Evolutionary conservation across 2,888 invertebrate species (phyloP).

Genomic region (Isoperla grammatica): DNA sequence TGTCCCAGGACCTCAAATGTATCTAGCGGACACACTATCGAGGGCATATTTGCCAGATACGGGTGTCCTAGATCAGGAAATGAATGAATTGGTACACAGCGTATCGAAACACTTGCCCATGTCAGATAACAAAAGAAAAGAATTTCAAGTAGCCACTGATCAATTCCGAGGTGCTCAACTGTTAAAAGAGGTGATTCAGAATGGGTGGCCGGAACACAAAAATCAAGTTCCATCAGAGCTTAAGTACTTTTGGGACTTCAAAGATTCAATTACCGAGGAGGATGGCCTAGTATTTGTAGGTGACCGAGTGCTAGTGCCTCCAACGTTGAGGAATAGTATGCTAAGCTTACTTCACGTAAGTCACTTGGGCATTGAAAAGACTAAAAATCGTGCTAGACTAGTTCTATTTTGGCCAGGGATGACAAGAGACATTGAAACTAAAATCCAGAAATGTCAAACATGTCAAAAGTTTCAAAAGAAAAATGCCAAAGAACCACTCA

Average conservation of each 20-base stretch:
- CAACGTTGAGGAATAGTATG: conserved; percentile 2
- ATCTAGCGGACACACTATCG: conserved; percentile 6
- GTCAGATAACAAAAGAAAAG: not conserved
- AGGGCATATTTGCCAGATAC: not conserved
- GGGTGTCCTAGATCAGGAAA: not conserved
- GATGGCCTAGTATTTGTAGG: conserved; percentile 13
- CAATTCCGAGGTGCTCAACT: not conserved
- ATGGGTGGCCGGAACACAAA: conserved; percentile 2
- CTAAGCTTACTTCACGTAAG: conserved; percentile 8
- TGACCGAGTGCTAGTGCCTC: conserved; percentile 11
- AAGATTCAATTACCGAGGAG: conserved; percentile 6
- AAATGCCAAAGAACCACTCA: conserved; percentile 7
- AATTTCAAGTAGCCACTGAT: not conserved
- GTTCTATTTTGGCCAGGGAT: conserved; percentile 15
- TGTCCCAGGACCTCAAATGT: not conserved
- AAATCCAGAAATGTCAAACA: not conserved
- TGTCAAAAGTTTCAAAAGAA: not conserved
- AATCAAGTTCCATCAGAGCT: not conserved
- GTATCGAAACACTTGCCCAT: not conserved
- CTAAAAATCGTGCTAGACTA: conserved; percentile 13
- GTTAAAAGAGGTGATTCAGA: not conserved
- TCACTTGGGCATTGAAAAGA: conserved; percentile 18
- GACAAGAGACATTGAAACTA: not conserved
- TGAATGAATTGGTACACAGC: not conserved
- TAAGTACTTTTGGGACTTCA: conserved; percentile 5